Conservation (phyloP, 2,888 invertebrate species). For the Anarsia innoxiella region DNA sequence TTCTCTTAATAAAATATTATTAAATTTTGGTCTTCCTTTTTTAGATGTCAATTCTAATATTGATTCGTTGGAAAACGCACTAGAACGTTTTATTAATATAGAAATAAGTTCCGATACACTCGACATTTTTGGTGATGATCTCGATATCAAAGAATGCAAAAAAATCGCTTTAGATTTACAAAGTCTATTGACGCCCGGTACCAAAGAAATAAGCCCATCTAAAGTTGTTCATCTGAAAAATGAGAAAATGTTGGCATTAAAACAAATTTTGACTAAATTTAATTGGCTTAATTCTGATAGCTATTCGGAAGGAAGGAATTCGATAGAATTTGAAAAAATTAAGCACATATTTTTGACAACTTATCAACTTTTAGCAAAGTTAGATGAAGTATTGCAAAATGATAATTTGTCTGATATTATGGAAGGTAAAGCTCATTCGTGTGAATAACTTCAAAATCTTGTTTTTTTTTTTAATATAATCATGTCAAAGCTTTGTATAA, state of each 20-base stretch:
- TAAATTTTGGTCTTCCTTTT: too few relatives aligned
- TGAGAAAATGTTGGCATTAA: conserved; percentile 24
- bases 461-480: conserved; percentile 15
- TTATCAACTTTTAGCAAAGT: conserved; percentile 34
- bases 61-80: conserved; percentile 34
- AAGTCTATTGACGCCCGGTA: conserved; percentile 18
- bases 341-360: conserved; percentile 29
- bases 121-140: too few relatives aligned
- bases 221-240: conserved; percentile 24
- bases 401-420: conserved; percentile 13
- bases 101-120: too few relatives aligned
- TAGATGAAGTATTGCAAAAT: conserved; percentile 23
- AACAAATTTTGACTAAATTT: conserved; percentile 28
- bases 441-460: conserved; percentile 18
- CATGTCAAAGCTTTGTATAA: conserved; percentile 27
- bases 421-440: conserved; percentile 28
- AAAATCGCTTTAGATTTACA: conserved; percentile 31
- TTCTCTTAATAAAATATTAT: background rate
- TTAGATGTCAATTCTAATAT: conserved; percentile 48
- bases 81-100: conserved; percentile 33
- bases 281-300: conserved; percentile 38
- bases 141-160: conserved; percentile 28
- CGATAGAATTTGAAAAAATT: conserved; percentile 28
- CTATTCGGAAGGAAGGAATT: conserved; percentile 26
- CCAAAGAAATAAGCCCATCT: conserved; percentile 17